Conservation (phyloP, 2,888 invertebrate genomes). For the Emmelina monodactyla region DNA sequence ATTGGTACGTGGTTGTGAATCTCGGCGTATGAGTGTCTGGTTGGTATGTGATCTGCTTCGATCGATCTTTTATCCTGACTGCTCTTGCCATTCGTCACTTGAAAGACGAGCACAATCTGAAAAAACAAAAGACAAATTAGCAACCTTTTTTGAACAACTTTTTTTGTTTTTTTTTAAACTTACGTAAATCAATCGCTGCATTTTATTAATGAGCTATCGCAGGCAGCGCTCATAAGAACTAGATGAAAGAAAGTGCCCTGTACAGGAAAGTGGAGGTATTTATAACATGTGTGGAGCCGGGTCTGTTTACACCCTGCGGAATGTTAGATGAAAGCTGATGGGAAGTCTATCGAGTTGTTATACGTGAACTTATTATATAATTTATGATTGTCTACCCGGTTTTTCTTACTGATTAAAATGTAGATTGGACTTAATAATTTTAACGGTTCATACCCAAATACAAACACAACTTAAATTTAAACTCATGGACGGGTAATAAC, state of each 20-base stretch:
- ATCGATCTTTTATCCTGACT: slow-evolving; percentile 21
- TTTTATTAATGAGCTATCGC: slow-evolving; percentile 20
- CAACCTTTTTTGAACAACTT: neutral
- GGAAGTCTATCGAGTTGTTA: slow-evolving; percentile 24
- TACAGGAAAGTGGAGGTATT: slow-evolving; percentile 30
- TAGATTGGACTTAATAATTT: no score
- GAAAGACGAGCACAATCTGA: neutral
- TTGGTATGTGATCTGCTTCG: slow-evolving; percentile 23
- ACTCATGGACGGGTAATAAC: no score
- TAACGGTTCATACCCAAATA: no score
- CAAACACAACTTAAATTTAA: no score
- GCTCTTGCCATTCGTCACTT: neutral
- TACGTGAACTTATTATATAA: no score
- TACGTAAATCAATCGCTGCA: slow-evolving; percentile 31
- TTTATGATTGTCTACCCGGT: no score
- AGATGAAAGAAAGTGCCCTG: slow-evolving; percentile 33
- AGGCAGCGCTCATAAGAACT: no score
- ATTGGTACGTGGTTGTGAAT: slow-evolving; percentile 56
- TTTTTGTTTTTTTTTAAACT: slow-evolving; percentile 26
- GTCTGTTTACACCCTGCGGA: slow-evolving; percentile 24
- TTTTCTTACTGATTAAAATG: no score
- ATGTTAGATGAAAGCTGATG: slow-evolving; percentile 26
- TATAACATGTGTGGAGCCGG: slow-evolving; percentile 31
- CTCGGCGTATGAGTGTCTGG: slow-evolving; percentile 46
- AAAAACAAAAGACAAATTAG: neutral